Percentiles rank a stretch among this genome's conserved stretches.
phyloP scores from a whole-genome alignment of 2,888 invertebrate genomes.

The Microchrysa polita region DNA sequence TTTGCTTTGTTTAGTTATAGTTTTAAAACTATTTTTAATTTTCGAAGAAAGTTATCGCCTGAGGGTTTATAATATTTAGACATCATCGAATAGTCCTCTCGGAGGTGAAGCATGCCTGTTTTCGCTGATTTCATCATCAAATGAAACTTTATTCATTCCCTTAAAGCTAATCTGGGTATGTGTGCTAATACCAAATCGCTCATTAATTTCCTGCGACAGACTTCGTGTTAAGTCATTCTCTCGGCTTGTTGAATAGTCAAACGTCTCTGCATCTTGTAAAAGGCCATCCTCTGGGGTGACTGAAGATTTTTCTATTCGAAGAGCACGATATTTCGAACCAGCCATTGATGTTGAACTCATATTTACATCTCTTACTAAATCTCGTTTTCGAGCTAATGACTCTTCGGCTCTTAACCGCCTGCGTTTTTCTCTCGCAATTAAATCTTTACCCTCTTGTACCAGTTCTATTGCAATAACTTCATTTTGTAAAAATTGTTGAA shows the following conservation, averaged over 20 bases:
- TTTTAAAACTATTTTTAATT: too few species aligned
- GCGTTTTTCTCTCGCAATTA: constrained; percentile 88
- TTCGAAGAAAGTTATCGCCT: too few species aligned
- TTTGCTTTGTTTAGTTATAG: too few species aligned
- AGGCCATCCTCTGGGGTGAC: constrained; percentile 69
- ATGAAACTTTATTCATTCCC: constrained; percentile 58
- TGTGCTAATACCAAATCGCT: constrained; percentile 74
- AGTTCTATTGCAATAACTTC: constrained; percentile 93
- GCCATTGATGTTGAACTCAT: constrained; percentile 53
- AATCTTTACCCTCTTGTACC: constrained; percentile 91
- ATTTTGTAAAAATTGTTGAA: constrained; percentile 96
- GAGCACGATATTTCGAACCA: constrained; percentile 51
- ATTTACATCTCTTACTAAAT: constrained; percentile 57
- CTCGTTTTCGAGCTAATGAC: constrained; percentile 73
- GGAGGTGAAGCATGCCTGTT: constrained; percentile 75
- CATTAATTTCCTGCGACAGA: constrained; percentile 69
- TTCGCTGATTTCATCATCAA: constrained; percentile 57
- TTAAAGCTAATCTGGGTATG: constrained; percentile 65
- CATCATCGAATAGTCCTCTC: constrained; percentile 84
- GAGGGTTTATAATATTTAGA: constrained; percentile 69
- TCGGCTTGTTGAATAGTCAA: constrained; percentile 71
- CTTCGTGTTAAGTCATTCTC: constrained; percentile 59
- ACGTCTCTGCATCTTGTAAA: constrained; percentile 77
- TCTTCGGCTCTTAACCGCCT: constrained; percentile 84
- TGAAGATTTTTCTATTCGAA: constrained; percentile 35